Conservation (phyloP, 1,140 invertebrate genomes). For the Lordiphosa clarofinis region DNA sequence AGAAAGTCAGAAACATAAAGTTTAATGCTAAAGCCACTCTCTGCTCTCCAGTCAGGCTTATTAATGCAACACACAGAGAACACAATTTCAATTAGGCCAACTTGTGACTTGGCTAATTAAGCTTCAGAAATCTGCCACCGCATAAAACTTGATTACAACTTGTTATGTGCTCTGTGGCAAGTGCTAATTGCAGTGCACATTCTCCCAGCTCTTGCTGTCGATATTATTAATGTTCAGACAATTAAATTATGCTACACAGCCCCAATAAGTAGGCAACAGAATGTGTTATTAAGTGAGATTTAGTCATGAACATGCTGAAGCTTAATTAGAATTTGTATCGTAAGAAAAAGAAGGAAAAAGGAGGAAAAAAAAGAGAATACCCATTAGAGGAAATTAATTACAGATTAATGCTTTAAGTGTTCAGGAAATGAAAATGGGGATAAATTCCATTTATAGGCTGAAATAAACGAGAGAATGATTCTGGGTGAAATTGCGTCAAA, state of each 20-base stretch:
- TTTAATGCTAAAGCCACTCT: no score
- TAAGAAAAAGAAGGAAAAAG: background rate
- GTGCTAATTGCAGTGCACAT: slow-evolving; percentile 45
- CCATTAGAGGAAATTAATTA: background rate
- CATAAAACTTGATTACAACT: slow-evolving; percentile 27
- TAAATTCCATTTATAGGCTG: no score
- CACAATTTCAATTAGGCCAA: slow-evolving; percentile 62
- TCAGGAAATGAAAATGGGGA: background rate
- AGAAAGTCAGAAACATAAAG: no score
- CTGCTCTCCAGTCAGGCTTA: background rate
- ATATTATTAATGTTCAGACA: slow-evolving; percentile 40
- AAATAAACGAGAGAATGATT: no score
- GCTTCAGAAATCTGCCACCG: slow-evolving; percentile 30
- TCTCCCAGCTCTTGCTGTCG: slow-evolving; percentile 4
- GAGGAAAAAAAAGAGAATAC: no score
- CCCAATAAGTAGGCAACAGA: slow-evolving; percentile 48
- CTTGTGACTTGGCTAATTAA: slow-evolving; percentile 53
- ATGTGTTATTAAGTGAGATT: slow-evolving; percentile 35
- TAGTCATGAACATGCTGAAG: slow-evolving; percentile 15
- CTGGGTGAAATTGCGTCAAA: no score
- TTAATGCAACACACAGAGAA: slow-evolving; percentile 1
- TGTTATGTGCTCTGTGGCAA: slow-evolving; percentile 6
- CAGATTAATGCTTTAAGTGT: slow-evolving; percentile 1
- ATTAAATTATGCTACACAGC: slow-evolving; percentile 55
- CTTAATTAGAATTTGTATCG: slow-evolving; percentile 21